Base-by-base conservation (phyloP, 2,113 vertebrate species). In the Okapia johnstoni region DNA sequence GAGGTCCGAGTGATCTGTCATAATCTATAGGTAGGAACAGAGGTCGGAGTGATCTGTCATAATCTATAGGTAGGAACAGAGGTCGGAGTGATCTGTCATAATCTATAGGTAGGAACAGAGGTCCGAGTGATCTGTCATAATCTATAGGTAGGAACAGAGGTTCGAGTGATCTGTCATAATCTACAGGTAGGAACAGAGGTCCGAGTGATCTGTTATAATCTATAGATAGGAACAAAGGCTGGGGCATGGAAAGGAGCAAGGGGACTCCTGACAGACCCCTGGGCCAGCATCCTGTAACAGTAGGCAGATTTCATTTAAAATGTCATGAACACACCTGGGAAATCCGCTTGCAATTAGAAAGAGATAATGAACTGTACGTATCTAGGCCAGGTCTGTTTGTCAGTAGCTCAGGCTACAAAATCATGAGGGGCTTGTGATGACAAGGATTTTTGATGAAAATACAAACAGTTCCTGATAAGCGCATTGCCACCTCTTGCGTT, bases 341-440 rank as follows among this genome's bases (percentile, higher is more conserved):
- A 99, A 99, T 99, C 98, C 99, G 99, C 97, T 98, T 99, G 98
- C 99, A 99, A 99, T 99, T 99, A 99, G 99, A 98, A 99, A 99
- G 98, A 99, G 98, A 99, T 99, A 99, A 99, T 99, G 98, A 99
- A 99, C 97, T 97, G 19, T 98, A 98, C 99, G 99, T 98, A 98
- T 99, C 99, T 99, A 99, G 98, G 98, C 98, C 98, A 99, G 98
- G 96, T 94, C 21, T 97, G 97, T 99, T 98, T 98, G 98, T 98
- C 98, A 98, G 97, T 84, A 90, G 96, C 84, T 98, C 93, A 88
- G 96, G 93, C 97, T 97, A 9, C 77, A 98, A 98, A 96, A 76
- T 16, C 46, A 97, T 92, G 85, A 97, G 97, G 92, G 96, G 90
- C 97, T 98, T 96, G 94, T 93, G 87, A 93, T 15, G 52, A 28